Evolutionary conservation across 2,888 invertebrate species (phyloP), one percentile per base, ranked within the genome.

Genomic region (Ophioninae sp.): DNA sequence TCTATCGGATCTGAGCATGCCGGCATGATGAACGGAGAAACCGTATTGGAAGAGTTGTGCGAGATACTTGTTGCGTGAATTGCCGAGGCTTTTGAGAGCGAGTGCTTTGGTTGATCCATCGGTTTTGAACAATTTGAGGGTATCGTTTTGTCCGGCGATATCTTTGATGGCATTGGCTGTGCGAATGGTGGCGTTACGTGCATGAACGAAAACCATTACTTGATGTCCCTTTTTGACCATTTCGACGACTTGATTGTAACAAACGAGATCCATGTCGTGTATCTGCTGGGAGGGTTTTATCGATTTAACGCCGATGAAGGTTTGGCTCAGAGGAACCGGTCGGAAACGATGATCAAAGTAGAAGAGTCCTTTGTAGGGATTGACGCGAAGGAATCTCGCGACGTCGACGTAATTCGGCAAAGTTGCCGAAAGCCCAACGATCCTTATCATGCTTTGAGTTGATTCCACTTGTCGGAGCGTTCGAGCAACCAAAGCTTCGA

Each of bases 191-290:
- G 98, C 98, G 94, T 99, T 99, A 39, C 99, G 95, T 0, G 99
- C 98, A 93, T 99, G 99, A 0, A 99, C 99, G 93, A 99, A 99
- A 0, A 99, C 98, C 98, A 99, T 98, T 0, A 98, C 95, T 94
- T 99, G 99, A 92, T 99, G 97, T 0, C 98, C 98, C 87, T 96
- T 95, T 87, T 95, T 95, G 1, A 98, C 97, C 96, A 97, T 97
- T 22, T 97, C 96, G 0, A 95, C 89, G 0, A 97, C 97, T 94
- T 99, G 98, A 64, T 98, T 97, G 93, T 98, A 99, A 92, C 99
- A 99, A 83, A 98, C 95, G 82, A 95, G 95, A 93, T 99, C 98
- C 97, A 99, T 98, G 88, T 96, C 96, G 87, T 95, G 95, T 88
- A 95, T 94, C 93, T 96, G 93, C 85, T 95, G 95, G 65, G 95